Evolutionary conservation across 2,113 vertebrate genomes (phyloP), one percentile per base, ranked within the genome.

Genomic region (Rhizomys pruinosus): DNA sequence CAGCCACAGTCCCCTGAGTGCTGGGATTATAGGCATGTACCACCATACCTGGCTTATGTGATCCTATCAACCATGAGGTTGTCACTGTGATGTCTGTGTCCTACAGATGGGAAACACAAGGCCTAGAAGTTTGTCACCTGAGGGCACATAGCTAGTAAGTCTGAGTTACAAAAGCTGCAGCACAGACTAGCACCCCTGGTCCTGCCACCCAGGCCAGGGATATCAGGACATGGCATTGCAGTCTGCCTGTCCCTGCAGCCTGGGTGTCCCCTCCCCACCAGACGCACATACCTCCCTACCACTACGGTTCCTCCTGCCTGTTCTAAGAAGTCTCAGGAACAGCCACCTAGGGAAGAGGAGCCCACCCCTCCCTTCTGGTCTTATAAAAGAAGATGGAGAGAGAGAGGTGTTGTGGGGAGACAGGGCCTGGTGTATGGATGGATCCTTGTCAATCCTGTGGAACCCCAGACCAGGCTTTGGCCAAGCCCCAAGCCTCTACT

Each of bases 231-330:
- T 55, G 15, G 32, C 42, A n/a, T 27, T 11, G 1, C 44, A 7
- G 22, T 5, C 5, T 0, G 0, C 63, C 47, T 23, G 13, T 39
- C 15, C 32, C 39, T 5, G 27, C 17, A 17, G 37, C 27, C n/a
- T 42, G 23, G 39, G 44, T 85, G 52, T 76, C 66, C 8, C 20
- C n/a, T 84, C n/a, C 15, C 66, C 7, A 3, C 23, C 34, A 47
- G 29, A 29, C 47, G 44, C 12, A n/a, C 17, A 27, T 23, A 16
- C 1, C 57, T 71, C 52, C 47, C 16, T 7, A 68, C 16, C 11
- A 4, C 69, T 44, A 12, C 9, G 29, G 39, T 23, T n/a, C 34
- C 20, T 52, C 19, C 27, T 3, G 25, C 27, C 34, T 92, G 86
- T 37, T 87, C 84, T 47, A 57, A 34, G 76, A 88, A 89, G 59